Conservation (phyloP, 1,140 invertebrate genomes). For the Neodiprion virginianus region DNA sequence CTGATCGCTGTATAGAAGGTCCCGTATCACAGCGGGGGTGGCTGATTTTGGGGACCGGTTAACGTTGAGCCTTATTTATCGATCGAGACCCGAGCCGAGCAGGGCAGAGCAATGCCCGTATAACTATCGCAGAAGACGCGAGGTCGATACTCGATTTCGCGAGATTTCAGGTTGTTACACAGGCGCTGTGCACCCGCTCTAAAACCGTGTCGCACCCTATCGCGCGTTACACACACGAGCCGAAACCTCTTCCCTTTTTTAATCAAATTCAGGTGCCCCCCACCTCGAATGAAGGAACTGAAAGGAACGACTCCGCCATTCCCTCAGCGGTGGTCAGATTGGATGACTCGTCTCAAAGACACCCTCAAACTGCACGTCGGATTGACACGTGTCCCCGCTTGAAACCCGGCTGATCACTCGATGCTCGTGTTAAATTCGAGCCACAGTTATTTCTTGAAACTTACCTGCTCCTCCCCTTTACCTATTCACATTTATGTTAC, state of each 20-base stretch:
- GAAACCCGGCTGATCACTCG: not conserved
- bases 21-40: not conserved
- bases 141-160: conserved; percentile 5
- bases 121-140: not conserved
- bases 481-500: too few relatives aligned
- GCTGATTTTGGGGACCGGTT: too few relatives aligned
- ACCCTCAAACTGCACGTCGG: not conserved
- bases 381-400: not conserved
- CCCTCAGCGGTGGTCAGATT: not conserved
- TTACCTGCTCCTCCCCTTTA: too few relatives aligned
- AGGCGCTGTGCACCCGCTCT: too few relatives aligned
- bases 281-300: not conserved
- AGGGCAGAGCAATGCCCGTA: not conserved
- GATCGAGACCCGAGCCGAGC: not conserved
- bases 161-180: not conserved
- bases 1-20: too few relatives aligned
- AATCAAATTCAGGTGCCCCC: not conserved
- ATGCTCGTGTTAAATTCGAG: too few relatives aligned
- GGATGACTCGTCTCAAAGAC: not conserved
- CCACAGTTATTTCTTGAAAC: too few relatives aligned
- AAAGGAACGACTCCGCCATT: not conserved
- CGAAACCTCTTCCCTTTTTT: not conserved
- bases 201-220: too few relatives aligned
- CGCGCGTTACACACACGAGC: too few relatives aligned
- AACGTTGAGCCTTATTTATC: not conserved